Evolutionary conservation across 2,797 vertebrate genomes (phyloP), one percentile per base, ranked within the genome.

Genomic region (Paratrypauchen microcephalus): DNA sequence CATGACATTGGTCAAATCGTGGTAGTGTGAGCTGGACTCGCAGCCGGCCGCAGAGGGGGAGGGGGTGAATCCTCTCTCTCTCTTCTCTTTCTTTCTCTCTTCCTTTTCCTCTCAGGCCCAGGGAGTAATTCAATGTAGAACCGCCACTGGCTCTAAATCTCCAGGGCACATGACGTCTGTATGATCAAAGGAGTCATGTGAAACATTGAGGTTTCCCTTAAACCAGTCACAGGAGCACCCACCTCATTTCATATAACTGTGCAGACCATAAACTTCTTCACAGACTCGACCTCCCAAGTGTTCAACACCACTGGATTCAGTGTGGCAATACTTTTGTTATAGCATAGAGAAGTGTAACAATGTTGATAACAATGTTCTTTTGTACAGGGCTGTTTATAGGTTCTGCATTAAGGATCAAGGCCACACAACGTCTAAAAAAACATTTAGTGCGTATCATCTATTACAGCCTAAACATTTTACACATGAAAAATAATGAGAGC

Each of bases 171-270:
- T 73, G 74, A 77, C 62, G 32, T 69, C 19, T 70, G 24, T 45
- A 67, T 64, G 74, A 78, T 85, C 77, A 75, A 78, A 81, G 62
- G 56, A 18, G 70, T 55, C 66, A 66, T 65, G 68, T 68, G 71
- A 41, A 26, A 66, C 23, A 28, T 39, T 36, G 41, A 56, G n/a
- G 8, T 28, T 74, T 60, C 60, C 48, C 28, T 19, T 32, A 4
- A 69, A 56, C 71, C 67, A 56, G 55, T 54, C 74, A 68, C 70
- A 16, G 12, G 12, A 45, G 41, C 12, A 45, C 13, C 39, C 13
- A 5, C 13, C 4, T 15, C 41, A 73, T 69, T 68, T 48, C 61
- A 69, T 56, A 24, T 39, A 57, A 48, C 58, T 74, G 65, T 60
- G 21, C 68, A 55, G 73, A 65, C 71, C 39, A 56, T 73, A 65